phyloP scores from a whole-genome alignment of 2,888 invertebrate genomes.

The Phyllotreta cruciferae region DNA sequence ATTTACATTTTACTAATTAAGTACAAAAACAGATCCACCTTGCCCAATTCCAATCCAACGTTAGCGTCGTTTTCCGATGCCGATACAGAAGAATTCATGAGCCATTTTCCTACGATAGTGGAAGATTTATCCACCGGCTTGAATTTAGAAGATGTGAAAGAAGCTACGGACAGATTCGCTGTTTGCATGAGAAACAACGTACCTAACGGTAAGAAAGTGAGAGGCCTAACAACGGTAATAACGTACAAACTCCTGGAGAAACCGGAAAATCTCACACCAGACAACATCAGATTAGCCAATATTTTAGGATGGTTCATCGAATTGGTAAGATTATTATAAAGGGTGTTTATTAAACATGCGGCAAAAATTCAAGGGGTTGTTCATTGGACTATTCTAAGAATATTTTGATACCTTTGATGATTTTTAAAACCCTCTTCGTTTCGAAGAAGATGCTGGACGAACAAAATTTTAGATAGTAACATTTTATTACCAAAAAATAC shows the following conservation, averaged over 20 bases:
- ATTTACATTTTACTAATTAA: too few relatives aligned
- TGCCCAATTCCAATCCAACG: too few relatives aligned
- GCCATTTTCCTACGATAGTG: conserved; percentile 15
- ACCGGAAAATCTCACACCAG: conserved; percentile 24
- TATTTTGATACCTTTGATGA: background rate
- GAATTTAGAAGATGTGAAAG: conserved; percentile 10
- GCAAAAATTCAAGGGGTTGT: too few relatives aligned
- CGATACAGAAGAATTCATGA: conserved; percentile 20
- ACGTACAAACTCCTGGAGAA: conserved; percentile 26
- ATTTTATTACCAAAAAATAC: too few relatives aligned
- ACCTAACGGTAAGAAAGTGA: conserved; percentile 15
- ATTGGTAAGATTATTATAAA: too few relatives aligned
- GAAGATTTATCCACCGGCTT: conserved; percentile 4
- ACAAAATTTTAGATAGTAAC: too few relatives aligned
- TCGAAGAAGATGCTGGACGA: too few relatives aligned
- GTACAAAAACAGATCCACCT: too few relatives aligned
- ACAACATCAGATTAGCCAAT: conserved; percentile 23
- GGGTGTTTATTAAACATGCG: too few relatives aligned
- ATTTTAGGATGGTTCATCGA: conserved; percentile 26
- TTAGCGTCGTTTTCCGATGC: conserved; percentile 13
- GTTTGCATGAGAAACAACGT: conserved; percentile 12
- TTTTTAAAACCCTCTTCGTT: background rate
- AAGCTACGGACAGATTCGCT: conserved; percentile 12
- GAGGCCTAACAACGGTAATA: conserved; percentile 14
- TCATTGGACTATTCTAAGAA: background rate